Evolutionary conservation across 2,888 invertebrate species (phyloP).

Genomic region (Nyleta sp.): DNA sequence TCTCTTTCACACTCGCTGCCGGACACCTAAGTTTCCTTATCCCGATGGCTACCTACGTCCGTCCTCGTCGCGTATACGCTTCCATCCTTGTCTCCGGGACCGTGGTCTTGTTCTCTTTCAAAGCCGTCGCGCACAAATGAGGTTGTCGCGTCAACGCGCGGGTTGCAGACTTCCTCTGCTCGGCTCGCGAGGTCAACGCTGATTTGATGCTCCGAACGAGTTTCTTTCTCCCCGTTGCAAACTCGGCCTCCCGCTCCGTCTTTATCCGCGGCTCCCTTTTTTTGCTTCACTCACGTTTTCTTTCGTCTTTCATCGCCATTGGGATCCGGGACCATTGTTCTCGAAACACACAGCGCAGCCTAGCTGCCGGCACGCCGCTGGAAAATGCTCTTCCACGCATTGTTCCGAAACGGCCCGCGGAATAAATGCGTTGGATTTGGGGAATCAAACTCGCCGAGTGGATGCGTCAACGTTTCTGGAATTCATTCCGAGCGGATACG

Average conservation of each 20-base stretch:
- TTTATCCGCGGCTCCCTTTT: constrained; percentile 38
- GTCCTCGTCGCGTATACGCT: constrained; percentile 43
- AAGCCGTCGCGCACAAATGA: constrained; percentile 80
- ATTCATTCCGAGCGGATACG: too few relatives aligned
- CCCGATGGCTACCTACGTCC: constrained; percentile 49
- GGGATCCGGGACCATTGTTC: constrained; percentile 66
- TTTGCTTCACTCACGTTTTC: constrained; percentile 59
- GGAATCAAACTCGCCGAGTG: constrained; percentile 1
- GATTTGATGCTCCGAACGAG: constrained; percentile 60
- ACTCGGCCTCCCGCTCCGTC: too few relatives aligned
- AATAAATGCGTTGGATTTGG: constrained; percentile 24
- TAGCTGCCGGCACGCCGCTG: too few relatives aligned
- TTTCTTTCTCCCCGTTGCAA: constrained; percentile 63
- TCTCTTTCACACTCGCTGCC: constrained; percentile 53
- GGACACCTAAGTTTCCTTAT: constrained; percentile 50
- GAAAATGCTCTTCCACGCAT: too few relatives aligned
- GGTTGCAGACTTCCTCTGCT: constrained; percentile 64
- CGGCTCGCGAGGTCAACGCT: constrained; percentile 43
- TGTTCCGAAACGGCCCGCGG: neutral
- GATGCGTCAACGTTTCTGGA: too few relatives aligned
- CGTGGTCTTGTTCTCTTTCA: constrained; percentile 65
- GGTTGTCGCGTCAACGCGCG: constrained; percentile 81
- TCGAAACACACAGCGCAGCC: constrained; percentile 48
- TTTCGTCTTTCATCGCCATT: too few relatives aligned
- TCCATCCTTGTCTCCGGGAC: constrained; percentile 44